These are phyloP conservation scores for Heterohyrax brucei DNA, from an alignment of 2,797 vertebrate genomes.

Conservation along the genomic window DNA sequence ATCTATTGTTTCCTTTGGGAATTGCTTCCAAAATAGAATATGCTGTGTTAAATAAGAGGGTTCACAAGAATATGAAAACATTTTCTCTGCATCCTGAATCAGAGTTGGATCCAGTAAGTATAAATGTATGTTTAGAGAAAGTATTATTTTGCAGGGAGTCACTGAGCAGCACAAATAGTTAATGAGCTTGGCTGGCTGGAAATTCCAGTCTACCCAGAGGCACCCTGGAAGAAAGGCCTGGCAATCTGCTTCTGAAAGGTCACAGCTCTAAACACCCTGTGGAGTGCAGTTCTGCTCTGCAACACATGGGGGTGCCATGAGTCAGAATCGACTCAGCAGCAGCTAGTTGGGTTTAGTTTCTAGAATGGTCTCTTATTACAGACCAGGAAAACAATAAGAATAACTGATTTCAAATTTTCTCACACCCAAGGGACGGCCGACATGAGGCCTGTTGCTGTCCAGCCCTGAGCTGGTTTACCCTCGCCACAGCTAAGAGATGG, in stretches of 20 bases:
- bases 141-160: neutral
- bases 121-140: neutral
- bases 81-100: neutral
- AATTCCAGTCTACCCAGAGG: neutral
- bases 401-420: neutral
- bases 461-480: neutral
- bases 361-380: neutral
- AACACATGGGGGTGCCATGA: neutral
- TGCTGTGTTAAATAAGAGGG: neutral
- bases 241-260: neutral
- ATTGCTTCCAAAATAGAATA: neutral
- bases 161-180: neutral
- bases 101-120: neutral
- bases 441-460: neutral
- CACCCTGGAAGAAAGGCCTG: neutral
- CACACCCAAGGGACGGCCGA: neutral
- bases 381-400: neutral
- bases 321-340: neutral
- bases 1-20: conserved; percentile 54
- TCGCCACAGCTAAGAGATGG: neutral
- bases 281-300: neutral
- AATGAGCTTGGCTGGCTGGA: neutral
- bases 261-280: neutral
- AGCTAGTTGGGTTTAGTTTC: neutral
- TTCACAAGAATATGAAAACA: neutral